These are phyloP conservation scores for Tadarida brasiliensis DNA, from an alignment of 2,797 vertebrate genomes.

Conservation along the genomic window DNA sequence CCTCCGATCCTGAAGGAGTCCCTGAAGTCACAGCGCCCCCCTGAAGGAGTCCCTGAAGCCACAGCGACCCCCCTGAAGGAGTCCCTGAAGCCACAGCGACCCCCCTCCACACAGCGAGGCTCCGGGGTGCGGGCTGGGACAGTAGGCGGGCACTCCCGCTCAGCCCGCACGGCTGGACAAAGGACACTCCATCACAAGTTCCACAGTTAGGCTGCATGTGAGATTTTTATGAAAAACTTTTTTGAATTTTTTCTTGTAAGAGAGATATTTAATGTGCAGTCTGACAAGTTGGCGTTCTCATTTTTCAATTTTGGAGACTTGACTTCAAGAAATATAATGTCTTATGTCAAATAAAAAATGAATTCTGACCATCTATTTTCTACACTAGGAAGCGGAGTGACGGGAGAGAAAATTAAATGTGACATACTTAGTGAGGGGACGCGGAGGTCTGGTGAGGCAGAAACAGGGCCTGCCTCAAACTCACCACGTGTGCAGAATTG, in stretches of 20 bases:
- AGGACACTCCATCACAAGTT: not conserved
- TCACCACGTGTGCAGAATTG: fast-evolving
- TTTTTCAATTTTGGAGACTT: constrained; percentile 32
- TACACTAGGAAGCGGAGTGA: not conserved
- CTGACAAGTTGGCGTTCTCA: not conserved
- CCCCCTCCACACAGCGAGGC: fast-evolving
- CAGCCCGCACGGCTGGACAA: not conserved
- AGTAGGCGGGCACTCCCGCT: fast-evolving
- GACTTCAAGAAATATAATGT: not conserved
- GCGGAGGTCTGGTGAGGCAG: not conserved
- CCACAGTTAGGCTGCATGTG: not conserved
- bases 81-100: too few relatives aligned
- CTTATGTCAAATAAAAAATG: constrained; percentile 51
- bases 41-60: too few relatives aligned
- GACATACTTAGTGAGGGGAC: not conserved
- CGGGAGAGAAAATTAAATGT: constrained; percentile 12
- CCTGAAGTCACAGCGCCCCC: too few relatives aligned
- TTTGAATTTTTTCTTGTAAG: not conserved
- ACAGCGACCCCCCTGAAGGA: too few relatives aligned
- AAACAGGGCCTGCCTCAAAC: not conserved
- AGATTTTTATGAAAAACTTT: not conserved
- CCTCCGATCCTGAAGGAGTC: too few relatives aligned
- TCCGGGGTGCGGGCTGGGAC: too few relatives aligned
- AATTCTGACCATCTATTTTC: constrained; percentile 58
- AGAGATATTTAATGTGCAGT: not conserved